These are phyloP conservation scores for Hycleus cichorii DNA, from an alignment of 1,140 invertebrate genomes.

Conservation along the genomic window DNA sequence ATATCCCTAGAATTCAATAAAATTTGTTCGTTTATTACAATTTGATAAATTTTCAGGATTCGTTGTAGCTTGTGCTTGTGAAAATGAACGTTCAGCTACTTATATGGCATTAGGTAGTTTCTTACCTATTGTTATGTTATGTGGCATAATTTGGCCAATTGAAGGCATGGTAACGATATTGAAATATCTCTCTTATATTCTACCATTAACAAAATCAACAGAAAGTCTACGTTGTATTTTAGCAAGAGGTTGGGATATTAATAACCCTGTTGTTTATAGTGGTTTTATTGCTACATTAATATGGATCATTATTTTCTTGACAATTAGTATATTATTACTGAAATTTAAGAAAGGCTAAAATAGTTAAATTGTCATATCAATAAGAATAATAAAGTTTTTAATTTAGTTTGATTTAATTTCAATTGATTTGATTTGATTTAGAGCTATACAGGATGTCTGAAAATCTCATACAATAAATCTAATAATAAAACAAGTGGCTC, in stretches of 20 bases:
- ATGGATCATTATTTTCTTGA: constrained; percentile 80
- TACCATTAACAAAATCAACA: constrained; percentile 90
- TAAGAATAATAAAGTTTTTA: too few relatives aligned
- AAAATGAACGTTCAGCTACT: constrained; percentile 85
- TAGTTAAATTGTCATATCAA: too few relatives aligned
- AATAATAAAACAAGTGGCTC: too few relatives aligned
- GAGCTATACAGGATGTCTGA: too few relatives aligned
- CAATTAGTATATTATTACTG: constrained; percentile 66
- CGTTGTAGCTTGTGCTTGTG: constrained; percentile 79
- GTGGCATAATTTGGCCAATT: constrained; percentile 80
- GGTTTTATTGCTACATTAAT: constrained; percentile 76
- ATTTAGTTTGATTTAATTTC: too few relatives aligned
- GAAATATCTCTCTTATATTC: constrained; percentile 65
- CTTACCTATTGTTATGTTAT: constrained; percentile 83
- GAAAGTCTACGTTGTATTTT: constrained; percentile 82
- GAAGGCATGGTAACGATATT: constrained; percentile 76
- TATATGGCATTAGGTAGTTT: constrained; percentile 90
- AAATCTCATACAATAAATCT: too few relatives aligned
- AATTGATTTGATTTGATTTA: too few relatives aligned
- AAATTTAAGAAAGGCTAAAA: constrained; percentile 69
- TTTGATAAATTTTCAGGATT: constrained; percentile 54
- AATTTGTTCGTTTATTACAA: neutral
- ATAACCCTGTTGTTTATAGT: constrained; percentile 68
- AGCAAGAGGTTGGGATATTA: constrained; percentile 78
- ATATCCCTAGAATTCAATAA: constrained; percentile 1